Evolutionary conservation across 2,113 vertebrate genomes (phyloP), one percentile per base, ranked within the genome.

Genomic region (Gymnorhina tibicen): DNA sequence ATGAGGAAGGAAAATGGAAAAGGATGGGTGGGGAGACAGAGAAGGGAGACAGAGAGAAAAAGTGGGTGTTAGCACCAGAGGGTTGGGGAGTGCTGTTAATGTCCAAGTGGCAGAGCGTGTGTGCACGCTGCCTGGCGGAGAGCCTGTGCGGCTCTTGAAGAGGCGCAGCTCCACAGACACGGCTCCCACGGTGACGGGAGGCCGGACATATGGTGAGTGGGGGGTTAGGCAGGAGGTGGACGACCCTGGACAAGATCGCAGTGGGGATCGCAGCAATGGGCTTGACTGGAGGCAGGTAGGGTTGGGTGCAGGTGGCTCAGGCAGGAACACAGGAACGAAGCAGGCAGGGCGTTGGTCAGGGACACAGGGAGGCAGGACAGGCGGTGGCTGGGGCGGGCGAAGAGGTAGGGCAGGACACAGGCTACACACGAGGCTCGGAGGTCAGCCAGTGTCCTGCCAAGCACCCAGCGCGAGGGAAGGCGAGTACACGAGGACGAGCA

Each of bases 401-500:
- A 41, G 22, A 14, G 47, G 30, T 22, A n/a, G 23, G 47, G 59
- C 47, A n/a, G 75, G 24, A 35, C 47, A 42, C 30, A 52, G 59
- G 47, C 37, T 52, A n/a, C 60, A 30, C 11, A 22, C 3, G 3
- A 28, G 32, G 49, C 60, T 79, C 4, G 2, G 24, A 78, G 47
- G 32, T 35, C 76, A 64, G 49, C 19, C 49, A 23, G 49, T 9
- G 24, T 53, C 49, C 47, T 6, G 18, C 47, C 39, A 23, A 42
- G 24, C 0, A 0, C 24, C n/a, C 76, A 35, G 39, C 0, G 1
- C 53, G 32, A 44, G 32, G 19, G 41, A 23, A 24, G 23, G 47
- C 1, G 6, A 9, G 1, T 10, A n/a, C 1, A 5, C 10, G 47
- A 42, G 47, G 37, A 33, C 1, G 1, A 52, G 32, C 19, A 28